Evolutionary conservation across 1,140 invertebrate genomes (phyloP).

Genomic region (Prorops nasuta): DNA sequence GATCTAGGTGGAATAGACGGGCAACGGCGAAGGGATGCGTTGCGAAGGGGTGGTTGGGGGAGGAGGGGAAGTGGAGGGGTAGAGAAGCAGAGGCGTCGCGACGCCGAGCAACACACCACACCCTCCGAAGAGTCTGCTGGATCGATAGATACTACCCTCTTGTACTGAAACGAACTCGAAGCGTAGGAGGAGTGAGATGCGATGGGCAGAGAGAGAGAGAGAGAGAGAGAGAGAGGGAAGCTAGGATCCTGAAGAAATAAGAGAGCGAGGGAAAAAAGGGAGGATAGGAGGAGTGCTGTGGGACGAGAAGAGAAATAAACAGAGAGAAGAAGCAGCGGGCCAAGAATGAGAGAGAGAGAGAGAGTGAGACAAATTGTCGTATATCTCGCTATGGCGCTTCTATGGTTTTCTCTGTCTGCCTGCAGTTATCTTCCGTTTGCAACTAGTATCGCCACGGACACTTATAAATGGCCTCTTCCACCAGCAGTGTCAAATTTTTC

Average conservation of each 20-base stretch:
- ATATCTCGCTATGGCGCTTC: slow-evolving; percentile 5
- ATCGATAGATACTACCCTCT: slow-evolving; percentile 47
- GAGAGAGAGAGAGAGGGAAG: slow-evolving; percentile 12
- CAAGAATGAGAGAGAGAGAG: slow-evolving; percentile 15
- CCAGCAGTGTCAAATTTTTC: too few species aligned
- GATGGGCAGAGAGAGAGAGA: slow-evolving; percentile 6
- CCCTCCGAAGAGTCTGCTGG: slow-evolving; percentile 37
- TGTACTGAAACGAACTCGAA: slow-evolving; percentile 17
- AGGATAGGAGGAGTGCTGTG: slow-evolving; percentile 9
- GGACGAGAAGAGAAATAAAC: too few species aligned
- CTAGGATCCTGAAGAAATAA: slow-evolving; percentile 8
- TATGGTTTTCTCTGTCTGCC: too few species aligned
- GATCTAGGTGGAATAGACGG: slow-evolving; percentile 7
- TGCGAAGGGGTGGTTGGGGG: slow-evolving; percentile 1
- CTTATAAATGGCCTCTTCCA: too few species aligned
- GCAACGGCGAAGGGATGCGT: background rate
- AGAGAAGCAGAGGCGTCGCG: slow-evolving; percentile 28
- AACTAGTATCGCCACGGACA: too few species aligned
- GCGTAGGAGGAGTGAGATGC: slow-evolving; percentile 13
- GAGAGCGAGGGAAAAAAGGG: slow-evolving; percentile 9
- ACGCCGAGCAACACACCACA: slow-evolving; percentile 47
- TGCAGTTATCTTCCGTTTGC: too few species aligned
- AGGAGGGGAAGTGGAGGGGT: background rate
- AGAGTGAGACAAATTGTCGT: slow-evolving; percentile 48
- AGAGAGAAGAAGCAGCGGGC: too few species aligned